phyloP scores from a whole-genome alignment of 2,113 vertebrate genomes.

The Crotalus helleri region DNA sequence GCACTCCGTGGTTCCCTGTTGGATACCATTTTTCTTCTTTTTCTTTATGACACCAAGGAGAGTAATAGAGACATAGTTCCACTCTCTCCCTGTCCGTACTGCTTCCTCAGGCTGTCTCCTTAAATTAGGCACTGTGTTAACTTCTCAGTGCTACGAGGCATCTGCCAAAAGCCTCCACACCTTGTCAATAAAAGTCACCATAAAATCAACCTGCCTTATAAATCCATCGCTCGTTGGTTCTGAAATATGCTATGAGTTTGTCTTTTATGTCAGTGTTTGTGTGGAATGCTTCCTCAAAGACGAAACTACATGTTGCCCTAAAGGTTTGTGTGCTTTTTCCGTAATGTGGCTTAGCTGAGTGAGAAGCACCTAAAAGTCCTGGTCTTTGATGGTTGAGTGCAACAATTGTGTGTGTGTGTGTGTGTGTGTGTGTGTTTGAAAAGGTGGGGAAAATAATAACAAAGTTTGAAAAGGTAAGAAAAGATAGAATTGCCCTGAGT shows the following conservation, averaged over 20 bases:
- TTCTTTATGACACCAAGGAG: constrained; percentile 78
- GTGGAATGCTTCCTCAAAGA: constrained; percentile 60
- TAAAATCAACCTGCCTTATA: constrained; percentile 83
- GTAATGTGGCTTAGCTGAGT: background rate
- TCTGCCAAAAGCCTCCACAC: constrained; percentile 75
- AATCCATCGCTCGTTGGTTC: constrained; percentile 76
- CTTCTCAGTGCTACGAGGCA: constrained; percentile 76
- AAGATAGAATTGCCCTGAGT: constrained; percentile 40
- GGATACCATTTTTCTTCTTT: constrained; percentile 67
- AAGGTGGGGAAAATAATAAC: background rate
- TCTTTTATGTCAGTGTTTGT: constrained; percentile 68
- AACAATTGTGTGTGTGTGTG: background rate
- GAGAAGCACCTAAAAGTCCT: constrained; percentile 24
- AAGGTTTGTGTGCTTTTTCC: constrained; percentile 23
- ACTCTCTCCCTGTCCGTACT: constrained; percentile 71
- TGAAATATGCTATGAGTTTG: constrained; percentile 73
- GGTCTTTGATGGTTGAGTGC: constrained; percentile 15
- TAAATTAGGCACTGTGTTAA: constrained; percentile 84
- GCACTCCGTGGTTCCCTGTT: constrained; percentile 59
- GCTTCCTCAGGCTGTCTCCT: constrained; percentile 83
- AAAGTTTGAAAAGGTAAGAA: background rate
- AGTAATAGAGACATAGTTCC: constrained; percentile 82
- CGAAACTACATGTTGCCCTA: constrained; percentile 48
- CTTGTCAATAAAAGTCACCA: constrained; percentile 80
- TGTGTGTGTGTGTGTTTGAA: background rate